Base-by-base conservation (phyloP, 2,113 vertebrate species). In the Mastomys natalensis region DNA sequence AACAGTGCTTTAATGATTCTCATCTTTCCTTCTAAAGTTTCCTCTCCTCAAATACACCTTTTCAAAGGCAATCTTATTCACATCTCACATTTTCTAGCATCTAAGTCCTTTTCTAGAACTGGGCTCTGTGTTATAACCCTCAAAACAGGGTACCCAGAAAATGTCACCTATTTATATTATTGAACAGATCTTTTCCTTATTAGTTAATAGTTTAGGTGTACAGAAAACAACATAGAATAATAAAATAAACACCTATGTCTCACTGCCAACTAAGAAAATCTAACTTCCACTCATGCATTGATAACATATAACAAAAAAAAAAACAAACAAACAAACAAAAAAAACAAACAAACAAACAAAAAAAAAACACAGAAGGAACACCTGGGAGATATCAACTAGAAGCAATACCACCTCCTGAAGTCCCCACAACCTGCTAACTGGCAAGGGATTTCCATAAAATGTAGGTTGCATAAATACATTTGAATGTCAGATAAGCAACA, bases 191-290 rank as follows among this genome's bases (percentile, higher is more conserved):
- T 87, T 91, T 88, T 68, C 34, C 92, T 40, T 95, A 87, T 96
- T 95, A 76, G 78, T n/a, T 62, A 43, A 84, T 86, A 45, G 51
- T 91, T 93, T 48, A 90, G 24, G 82, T n/a, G 72, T 89, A 55
- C 12, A 86, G 22, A 96, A 94, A 95, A 19, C 48, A 93, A 80
- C 70, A 84, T 78, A 96, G 26, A 77, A 91, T 66, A 96, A 78
- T 48, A 94, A 95, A 89, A 96, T 64, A 60, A 90, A 73, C 51
- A 89, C 15, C 60, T 70, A 16, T 80, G 37, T 89, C 78, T 76
- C 51, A 88, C 26, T 94, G 68, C 15, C 8, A 90, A 72, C 19
- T 87, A 95, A 91, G 92, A 43, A 87, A 95, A 91, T 91, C 74
- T 37, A 89, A 97, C 55, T 92, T 77, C 64, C 70, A 29, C 31